Evolutionary conservation across 2,888 invertebrate species (phyloP).

Genomic region (Cheilosia urbana): DNA sequence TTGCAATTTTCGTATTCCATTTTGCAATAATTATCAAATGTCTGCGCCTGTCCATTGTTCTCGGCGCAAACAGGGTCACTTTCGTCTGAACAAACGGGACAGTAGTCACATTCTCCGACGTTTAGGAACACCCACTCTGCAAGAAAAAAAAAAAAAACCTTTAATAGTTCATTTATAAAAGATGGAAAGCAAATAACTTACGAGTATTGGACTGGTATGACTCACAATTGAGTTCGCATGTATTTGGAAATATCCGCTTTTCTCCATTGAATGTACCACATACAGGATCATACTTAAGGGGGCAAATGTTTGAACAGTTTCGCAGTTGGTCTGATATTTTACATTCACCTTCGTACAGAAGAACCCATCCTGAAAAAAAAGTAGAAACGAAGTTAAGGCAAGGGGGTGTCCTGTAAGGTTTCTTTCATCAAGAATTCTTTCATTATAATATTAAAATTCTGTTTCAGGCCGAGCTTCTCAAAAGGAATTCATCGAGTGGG

Average conservation of each 20-base stretch:
- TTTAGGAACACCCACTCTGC: slow-evolving; percentile 48
- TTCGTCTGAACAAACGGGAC: slow-evolving; percentile 41
- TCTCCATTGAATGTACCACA: slow-evolving; percentile 53
- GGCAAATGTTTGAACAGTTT: slow-evolving; percentile 58
- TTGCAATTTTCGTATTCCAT: slow-evolving; percentile 63
- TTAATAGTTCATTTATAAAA: no score
- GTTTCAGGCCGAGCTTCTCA: no score
- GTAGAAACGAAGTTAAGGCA: neutral
- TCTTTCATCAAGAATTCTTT: neutral
- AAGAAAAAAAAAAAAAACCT: neutral
- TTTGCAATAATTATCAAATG: slow-evolving; percentile 49
- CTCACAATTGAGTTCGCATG: slow-evolving; percentile 65
- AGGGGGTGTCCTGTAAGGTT: neutral
- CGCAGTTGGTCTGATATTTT: slow-evolving; percentile 2
- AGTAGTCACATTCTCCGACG: slow-evolving; percentile 56
- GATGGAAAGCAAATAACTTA: slow-evolving; percentile 10
- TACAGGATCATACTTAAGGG: slow-evolving; percentile 40
- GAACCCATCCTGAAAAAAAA: slow-evolving; percentile 53
- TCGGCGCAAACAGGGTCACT: slow-evolving; percentile 49
- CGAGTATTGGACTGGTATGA: slow-evolving; percentile 34
- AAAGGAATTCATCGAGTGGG: no score
- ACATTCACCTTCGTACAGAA: slow-evolving; percentile 50
- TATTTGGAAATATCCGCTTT: slow-evolving; percentile 57
- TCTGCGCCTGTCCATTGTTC: slow-evolving; percentile 10
- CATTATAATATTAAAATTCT: no score